A percentile compares a stretch with the other conserved stretches of the same genome.
Evolutionary conservation across 2,113 vertebrate species (phyloP).

Genomic region (Brachyhypopomus gauderio): DNA sequence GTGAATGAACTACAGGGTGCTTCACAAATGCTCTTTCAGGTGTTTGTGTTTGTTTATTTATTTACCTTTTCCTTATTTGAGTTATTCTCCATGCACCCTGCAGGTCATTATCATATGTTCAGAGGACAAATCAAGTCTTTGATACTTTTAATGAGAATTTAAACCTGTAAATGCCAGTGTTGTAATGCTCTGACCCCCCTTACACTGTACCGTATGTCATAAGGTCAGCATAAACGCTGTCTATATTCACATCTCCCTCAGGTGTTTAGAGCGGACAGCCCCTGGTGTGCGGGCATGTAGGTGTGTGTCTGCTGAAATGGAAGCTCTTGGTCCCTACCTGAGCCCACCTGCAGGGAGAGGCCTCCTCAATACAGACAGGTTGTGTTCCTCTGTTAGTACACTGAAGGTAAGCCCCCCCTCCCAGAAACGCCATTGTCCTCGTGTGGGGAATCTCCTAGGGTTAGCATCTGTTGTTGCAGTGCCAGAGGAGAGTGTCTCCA

Average conservation of each 20-base stretch:
- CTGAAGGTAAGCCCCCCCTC: conserved; percentile 87
- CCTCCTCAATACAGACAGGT: conserved; percentile 92
- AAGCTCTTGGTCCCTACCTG: conserved; percentile 86
- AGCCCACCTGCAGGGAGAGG: conserved; percentile 88
- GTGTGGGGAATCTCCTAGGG: conserved; percentile 45
- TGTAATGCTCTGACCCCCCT: conserved; percentile 23
- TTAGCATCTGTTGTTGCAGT: conserved; percentile 14
- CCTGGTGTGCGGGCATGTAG: conserved; percentile 83
- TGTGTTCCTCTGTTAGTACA: conserved; percentile 91
- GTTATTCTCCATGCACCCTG: not conserved
- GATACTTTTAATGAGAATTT: conserved; percentile 17
- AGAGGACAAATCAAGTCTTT: conserved; percentile 6
- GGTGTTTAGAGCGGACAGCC: conserved; percentile 78
- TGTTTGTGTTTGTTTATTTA: not conserved
- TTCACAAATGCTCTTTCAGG: not conserved
- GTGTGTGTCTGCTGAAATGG: conserved; percentile 81
- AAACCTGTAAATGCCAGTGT: conserved; percentile 5
- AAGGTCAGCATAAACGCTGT: conserved; percentile 92
- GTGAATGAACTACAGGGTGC: not conserved
- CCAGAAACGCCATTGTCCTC: conserved; percentile 70
- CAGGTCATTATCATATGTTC: not conserved
- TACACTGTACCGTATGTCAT: conserved; percentile 65
- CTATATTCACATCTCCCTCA: conserved; percentile 91
- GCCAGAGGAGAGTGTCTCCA: no score
- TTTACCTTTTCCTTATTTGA: not conserved